Conservation (phyloP, 2,113 vertebrate species). For the Vulpes vulpes region DNA sequence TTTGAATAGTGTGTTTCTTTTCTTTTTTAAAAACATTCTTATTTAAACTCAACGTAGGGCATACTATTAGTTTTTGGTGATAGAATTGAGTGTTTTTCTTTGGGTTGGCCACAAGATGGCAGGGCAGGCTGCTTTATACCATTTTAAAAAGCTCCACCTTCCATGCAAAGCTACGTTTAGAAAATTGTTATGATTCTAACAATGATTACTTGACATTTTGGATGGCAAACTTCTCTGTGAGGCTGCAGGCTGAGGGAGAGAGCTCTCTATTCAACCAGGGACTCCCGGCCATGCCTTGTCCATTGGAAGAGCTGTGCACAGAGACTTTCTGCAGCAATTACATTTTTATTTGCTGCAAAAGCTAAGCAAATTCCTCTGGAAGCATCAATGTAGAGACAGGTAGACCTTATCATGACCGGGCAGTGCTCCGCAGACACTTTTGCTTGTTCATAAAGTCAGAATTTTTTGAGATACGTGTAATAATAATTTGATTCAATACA, state of each 20-base stretch:
- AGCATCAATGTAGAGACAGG: accelerated
- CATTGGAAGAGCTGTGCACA: not conserved
- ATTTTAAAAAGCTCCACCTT: accelerated
- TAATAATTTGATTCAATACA: accelerated
- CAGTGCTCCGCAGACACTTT: accelerated
- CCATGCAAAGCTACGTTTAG: accelerated
- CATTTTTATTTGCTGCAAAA: not conserved
- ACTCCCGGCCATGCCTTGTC: not conserved
- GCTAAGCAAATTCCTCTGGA: not conserved
- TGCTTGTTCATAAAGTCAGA: not conserved
- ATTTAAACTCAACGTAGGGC: not conserved
- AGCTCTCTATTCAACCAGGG: not conserved
- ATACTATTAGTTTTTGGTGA: not conserved
- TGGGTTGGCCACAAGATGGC: conserved; percentile 6
- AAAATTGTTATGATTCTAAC: not conserved
- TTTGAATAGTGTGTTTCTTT: not conserved
- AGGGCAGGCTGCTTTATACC: not conserved
- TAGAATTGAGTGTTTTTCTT: not conserved
- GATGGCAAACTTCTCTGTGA: not conserved
- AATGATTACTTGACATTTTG: not conserved
- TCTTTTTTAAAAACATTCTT: not conserved
- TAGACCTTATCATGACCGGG: accelerated
- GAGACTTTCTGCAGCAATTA: not conserved
- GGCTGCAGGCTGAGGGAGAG: too few species aligned
- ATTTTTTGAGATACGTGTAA: accelerated